Evolutionary conservation across 2,888 invertebrate genomes (phyloP), one percentile per base, ranked within the genome.

Genomic region (Baccha elongata): DNA sequence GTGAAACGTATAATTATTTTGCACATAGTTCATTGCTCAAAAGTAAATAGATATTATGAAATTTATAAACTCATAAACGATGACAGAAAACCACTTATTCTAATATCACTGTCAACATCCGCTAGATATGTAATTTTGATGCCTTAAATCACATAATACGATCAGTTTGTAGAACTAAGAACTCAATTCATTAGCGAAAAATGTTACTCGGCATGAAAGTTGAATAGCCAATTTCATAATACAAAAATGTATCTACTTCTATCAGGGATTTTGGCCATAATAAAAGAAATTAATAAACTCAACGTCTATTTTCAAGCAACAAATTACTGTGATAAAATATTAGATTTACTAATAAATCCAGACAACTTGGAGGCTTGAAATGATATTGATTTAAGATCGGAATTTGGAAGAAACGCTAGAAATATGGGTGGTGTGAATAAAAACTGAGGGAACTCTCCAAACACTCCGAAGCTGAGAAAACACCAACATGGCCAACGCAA

Each of bases 1-100:
- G 50, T 19, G 35, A 53, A 19, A 35, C 52, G 1, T 53, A 53
- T 19, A 53, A 53, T 19, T 53, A 35, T 32, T 53, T 53, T 53
- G 3, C 52, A 53, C 52, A 35, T 19, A 53, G 52, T 35, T 17
- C 52, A 8, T 10, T 53, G 17, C 52, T 17, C 17, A 53, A 53
- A 53, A 35, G 52, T 17, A 53, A 53, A 32, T 23, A 23, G 23
- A 5, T 53, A 53, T 11, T 17, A 35, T 5, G 42, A 42, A 15
- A 42, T 42, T 42, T 42, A 42, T 7, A 42, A 42, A 17, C 42
- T 42, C 1, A 42, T 42, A 42, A 42, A 42, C 8, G 42, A 42
- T 42, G 42, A 42, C 6, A 42, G 15, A 42, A 42, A 42, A 17
- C 42, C 42, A 42, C 42, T 42, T 4, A 42, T 5, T 1, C 6